Evolutionary conservation across 92 coral and sea anemone genomes (phyloP), one percentile per base, ranked within the genome.

Genomic region (Heteractis magnifica): DNA sequence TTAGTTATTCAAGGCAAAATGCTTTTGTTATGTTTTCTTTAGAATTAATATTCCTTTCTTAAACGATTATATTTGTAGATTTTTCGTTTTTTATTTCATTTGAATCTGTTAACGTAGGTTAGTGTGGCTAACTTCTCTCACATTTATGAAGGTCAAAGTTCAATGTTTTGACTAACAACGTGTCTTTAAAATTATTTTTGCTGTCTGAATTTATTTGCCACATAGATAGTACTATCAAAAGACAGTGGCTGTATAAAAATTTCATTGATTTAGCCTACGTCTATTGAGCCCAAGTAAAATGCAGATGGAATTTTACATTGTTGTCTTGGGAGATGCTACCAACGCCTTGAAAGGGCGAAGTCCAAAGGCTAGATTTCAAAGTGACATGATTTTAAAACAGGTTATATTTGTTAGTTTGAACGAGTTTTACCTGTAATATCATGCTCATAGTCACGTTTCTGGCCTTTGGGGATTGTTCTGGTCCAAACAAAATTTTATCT

Each of bases 101-200:
- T 49, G 0, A 51, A 6, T 76, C 20, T 62, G 6, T 62, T 62
- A 20, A 34, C 44, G 44, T 34, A 34, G 1, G 2, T 20, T 62
- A 62, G 70, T 62, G 20, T 18, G n/a, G 20, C 70, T 8, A 7
- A 20, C 13, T 26, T 26, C 26, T 26, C 26, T 26, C 26, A 26
- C 26, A 26, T 26, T 26, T n/a, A 58, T 6, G 55, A 50, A 76
- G 79, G 55, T 76, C 79, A 76, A 51, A 76, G 79, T 76, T 76
- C 79, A 15, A 0, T 76, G 13, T 76, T 19, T 49, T 5, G 60
- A 48, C 34, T 49, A 76, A 7, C 5, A 44, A 41, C n/a, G n/a
- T 48, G 6, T 48, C 4, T 4, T 8, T 14, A 15, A 76, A 12
- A 3, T 6, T 76, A 2, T 12, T 6, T 51, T 76, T 51, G 20